These are phyloP conservation scores for Diplodus sargus DNA, from an alignment of 2,797 vertebrate species.

Conservation along the genomic window DNA sequence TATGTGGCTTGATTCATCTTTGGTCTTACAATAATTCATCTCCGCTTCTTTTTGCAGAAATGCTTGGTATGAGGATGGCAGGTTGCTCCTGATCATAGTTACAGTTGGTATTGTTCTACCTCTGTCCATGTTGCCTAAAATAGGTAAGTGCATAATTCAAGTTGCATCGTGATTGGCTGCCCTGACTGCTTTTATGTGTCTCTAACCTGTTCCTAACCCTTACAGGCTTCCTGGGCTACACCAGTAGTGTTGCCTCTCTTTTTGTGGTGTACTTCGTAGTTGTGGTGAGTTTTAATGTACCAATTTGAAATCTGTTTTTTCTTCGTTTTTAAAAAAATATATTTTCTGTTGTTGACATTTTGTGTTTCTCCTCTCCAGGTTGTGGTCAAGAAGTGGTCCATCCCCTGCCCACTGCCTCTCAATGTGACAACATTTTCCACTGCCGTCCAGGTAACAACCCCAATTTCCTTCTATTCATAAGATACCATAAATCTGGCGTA, in stretches of 20 bases:
- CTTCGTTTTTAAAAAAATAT: not conserved
- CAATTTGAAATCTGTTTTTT: not conserved
- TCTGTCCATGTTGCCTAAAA: slow-evolving; percentile 92
- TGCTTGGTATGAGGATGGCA: slow-evolving; percentile 92
- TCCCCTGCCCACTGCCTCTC: slow-evolving; percentile 92
- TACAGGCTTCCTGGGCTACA: slow-evolving; percentile 97
- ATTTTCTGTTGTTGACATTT: slow-evolving; percentile 22
- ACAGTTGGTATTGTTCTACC: slow-evolving; percentile 90
- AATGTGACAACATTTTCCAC: slow-evolving; percentile 68
- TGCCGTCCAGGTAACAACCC: slow-evolving; percentile 66
- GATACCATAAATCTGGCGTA: slow-evolving; percentile 6
- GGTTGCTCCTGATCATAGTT: slow-evolving; percentile 86
- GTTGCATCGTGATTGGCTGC: not conserved
- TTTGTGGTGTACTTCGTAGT: slow-evolving; percentile 94
- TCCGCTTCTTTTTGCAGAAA: slow-evolving; percentile 68
- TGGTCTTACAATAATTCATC: slow-evolving; percentile 22
- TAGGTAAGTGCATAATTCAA: slow-evolving; percentile 88
- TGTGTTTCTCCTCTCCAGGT: slow-evolving; percentile 79
- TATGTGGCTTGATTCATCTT: slow-evolving; percentile 29
- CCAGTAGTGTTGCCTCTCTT: slow-evolving; percentile 94
- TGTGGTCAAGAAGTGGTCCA: slow-evolving; percentile 93
- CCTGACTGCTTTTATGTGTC: not conserved
- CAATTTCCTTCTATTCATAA: not conserved
- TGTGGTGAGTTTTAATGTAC: slow-evolving; percentile 88
- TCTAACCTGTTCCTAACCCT: slow-evolving; percentile 28